A percentile compares a stretch with the other conserved stretches of the same genome.
Conservation (phyloP, 2,797 vertebrate genomes). For the Stomatorhinus walkeri region DNA sequence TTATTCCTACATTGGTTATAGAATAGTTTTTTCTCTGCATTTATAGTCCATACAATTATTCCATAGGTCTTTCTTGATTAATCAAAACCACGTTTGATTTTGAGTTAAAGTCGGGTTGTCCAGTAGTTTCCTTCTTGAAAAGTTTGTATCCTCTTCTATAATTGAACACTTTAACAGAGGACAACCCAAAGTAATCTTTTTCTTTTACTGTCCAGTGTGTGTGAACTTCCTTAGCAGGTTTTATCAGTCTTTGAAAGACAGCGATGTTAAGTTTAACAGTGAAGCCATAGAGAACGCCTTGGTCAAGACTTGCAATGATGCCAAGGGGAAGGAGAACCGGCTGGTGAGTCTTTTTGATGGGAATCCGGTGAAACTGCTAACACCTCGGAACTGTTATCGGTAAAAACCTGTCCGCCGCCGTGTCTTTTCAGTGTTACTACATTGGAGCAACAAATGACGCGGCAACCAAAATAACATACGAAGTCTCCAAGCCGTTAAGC, state of each 20-base stretch:
- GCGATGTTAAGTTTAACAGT: constrained; percentile 66
- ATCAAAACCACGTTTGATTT: not conserved
- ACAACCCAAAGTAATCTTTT: not conserved
- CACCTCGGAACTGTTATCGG: not conserved
- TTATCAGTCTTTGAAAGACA: constrained; percentile 76
- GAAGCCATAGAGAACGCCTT: constrained; percentile 76
- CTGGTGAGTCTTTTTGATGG: constrained; percentile 67
- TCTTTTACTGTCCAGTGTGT: constrained; percentile 68
- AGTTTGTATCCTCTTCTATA: not conserved
- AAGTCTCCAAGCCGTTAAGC: constrained; percentile 88
- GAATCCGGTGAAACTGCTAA: not conserved
- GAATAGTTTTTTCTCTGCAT: not conserved
- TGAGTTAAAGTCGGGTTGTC: not conserved
- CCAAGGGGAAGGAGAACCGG: constrained; percentile 90
- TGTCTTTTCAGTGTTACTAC: constrained; percentile 79
- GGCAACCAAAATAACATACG: constrained; percentile 91
- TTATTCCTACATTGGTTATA: not conserved
- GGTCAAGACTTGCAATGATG: constrained; percentile 71
- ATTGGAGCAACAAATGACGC: constrained; percentile 89
- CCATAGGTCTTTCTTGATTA: not conserved
- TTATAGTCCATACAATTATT: not conserved
- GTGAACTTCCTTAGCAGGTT: constrained; percentile 79
- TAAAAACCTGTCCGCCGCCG: not conserved
- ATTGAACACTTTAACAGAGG: not conserved
- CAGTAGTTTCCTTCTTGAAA: not conserved